Base-by-base conservation (phyloP, 2,888 invertebrate species). In the Lamellibrachia satsuma region DNA sequence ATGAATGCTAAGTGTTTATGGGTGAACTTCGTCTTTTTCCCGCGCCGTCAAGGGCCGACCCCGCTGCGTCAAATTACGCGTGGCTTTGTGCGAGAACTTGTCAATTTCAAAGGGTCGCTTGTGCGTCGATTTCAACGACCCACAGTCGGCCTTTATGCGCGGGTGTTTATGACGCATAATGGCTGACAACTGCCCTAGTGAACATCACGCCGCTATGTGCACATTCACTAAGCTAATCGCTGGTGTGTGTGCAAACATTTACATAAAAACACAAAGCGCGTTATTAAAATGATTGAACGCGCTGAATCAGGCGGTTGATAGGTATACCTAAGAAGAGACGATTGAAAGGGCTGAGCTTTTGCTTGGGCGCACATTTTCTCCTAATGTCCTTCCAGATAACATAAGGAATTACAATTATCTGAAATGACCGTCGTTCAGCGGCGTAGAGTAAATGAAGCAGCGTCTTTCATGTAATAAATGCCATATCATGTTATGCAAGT, bases 251-350 rank as follows among this genome's bases (percentile, higher is more conserved):
- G 75, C 75, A 75, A 75, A 75, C 75, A 75, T 75, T 75, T 75
- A 75, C 75, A 75, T 75, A 75, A 22, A 75, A 75, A 22, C 75
- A 75, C 75, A 75, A 75, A 75, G 75, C 75, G 75, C 75, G 75
- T 75, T 75, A 75, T 75, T 75, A 75, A 75, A 75, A 75, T 75
- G 75, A 75, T 75, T 22, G 75, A 75, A 75, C 6, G 75, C 15
- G 11, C 15, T 75, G 75, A 22, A 75, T 22, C 15, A 75, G 75
- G 22, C 75, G 75, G 75, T 22, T 75, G 15, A n/a, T 75, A 75
- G 3, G 22, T 75, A 75, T 11, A 1, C 15, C 15, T 15, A 60
- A 9, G 75, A 22, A 22, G 75, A 22, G 22, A 75, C 22, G 3
- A 22, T 6, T 22, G 22, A 75, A 8, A 57, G 15, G 8, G 15